Evolutionary conservation across 2,113 vertebrate species (phyloP).

Genomic region (Myotis davidii): DNA sequence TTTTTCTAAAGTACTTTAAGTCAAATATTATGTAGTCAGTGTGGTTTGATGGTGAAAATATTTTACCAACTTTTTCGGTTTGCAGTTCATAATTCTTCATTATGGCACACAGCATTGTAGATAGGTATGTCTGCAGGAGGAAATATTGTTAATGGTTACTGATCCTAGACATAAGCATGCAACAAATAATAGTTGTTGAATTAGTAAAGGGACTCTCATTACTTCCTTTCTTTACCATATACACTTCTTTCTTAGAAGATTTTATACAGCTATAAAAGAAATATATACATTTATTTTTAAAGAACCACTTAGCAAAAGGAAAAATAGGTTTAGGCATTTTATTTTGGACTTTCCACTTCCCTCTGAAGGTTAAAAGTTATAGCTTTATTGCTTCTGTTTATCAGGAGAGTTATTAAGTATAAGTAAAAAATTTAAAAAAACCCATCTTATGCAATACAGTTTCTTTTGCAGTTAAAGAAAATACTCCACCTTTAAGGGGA

Average conservation of each 20-base stretch:
- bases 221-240: not conserved
- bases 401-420: not conserved
- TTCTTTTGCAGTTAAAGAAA: conserved; percentile 1
- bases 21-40: not conserved
- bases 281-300: not conserved
- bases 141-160: not conserved
- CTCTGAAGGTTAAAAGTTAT: not conserved
- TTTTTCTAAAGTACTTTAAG: not conserved
- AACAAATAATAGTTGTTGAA: not conserved
- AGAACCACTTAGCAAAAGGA: not conserved
- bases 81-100: not conserved
- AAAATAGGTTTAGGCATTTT: not conserved
- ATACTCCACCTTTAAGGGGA: not conserved
- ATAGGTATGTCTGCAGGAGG: not conserved
- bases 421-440: not conserved
- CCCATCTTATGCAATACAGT: not conserved
- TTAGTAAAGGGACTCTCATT: not conserved
- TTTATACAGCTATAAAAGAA: not conserved
- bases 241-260: not conserved
- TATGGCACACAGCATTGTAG: not conserved
- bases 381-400: not conserved
- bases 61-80: not conserved
- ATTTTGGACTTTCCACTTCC: not conserved
- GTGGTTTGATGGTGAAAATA: not conserved
- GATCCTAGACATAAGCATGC: not conserved